Conservation (phyloP, 1,140 invertebrate genomes). For the Centruroides sculpturatus region DNA sequence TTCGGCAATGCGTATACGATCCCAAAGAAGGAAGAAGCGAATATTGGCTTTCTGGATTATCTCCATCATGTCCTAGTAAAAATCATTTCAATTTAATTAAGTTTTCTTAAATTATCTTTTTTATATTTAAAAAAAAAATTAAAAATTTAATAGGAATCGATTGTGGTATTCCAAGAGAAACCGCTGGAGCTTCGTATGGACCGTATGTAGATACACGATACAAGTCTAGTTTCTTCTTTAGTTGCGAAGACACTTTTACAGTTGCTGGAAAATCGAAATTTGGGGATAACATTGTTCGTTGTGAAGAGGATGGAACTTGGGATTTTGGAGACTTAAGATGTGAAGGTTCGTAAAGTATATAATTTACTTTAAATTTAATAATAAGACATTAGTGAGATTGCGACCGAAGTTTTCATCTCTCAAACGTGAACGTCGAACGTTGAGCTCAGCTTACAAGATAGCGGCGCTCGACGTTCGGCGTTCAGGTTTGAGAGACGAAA, state of each 20-base stretch:
- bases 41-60: slow-evolving; percentile 78
- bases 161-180: slow-evolving; percentile 73
- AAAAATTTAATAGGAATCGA: slow-evolving; percentile 37
- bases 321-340: slow-evolving; percentile 94
- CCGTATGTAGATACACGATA: slow-evolving; percentile 66
- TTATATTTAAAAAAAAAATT: neutral
- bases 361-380: too few relatives aligned
- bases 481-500: too few relatives aligned
- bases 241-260: slow-evolving; percentile 90
- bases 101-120: neutral
- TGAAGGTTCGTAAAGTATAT: slow-evolving; percentile 39
- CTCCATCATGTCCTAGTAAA: slow-evolving; percentile 56
- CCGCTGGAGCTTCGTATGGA: slow-evolving; percentile 83
- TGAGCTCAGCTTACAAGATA: too few relatives aligned
- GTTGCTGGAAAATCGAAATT: slow-evolving; percentile 78
- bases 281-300: slow-evolving; percentile 81
- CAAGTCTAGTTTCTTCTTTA: slow-evolving; percentile 87
- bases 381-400: too few relatives aligned
- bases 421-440: too few relatives aligned
- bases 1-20: slow-evolving; percentile 90
- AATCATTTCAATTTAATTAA: neutral
- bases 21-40: slow-evolving; percentile 69
- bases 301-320: slow-evolving; percentile 84
- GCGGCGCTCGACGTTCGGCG: too few relatives aligned
- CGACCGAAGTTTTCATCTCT: too few relatives aligned